Conservation (phyloP, 1,140 invertebrate species). For the Neuroterus valhalla region DNA sequence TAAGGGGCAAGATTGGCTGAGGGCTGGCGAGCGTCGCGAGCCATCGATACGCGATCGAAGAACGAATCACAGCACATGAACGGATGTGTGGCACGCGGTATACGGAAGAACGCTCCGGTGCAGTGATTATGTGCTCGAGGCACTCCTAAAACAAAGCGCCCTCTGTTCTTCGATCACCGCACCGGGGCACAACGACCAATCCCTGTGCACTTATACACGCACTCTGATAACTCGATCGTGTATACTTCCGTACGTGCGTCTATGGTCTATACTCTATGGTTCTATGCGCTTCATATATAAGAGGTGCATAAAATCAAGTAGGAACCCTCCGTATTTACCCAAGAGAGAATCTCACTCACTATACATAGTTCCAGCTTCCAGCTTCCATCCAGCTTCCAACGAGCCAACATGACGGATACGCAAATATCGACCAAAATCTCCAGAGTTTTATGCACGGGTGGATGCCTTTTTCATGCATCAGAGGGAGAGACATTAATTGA, state of each 20-base stretch:
- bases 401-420: slow-evolving; percentile 42
- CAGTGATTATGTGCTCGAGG: slow-evolving; percentile 65
- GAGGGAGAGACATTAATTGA: slow-evolving; percentile 15
- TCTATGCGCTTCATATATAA: neutral
- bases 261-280: slow-evolving; percentile 33
- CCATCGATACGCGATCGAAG: slow-evolving; percentile 37
- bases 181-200: slow-evolving; percentile 63
- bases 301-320: slow-evolving; percentile 48
- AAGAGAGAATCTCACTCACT: slow-evolving; percentile 45
- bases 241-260: slow-evolving; percentile 28
- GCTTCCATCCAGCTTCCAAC: slow-evolving; percentile 16
- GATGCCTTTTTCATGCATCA: neutral
- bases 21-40: slow-evolving; percentile 35
- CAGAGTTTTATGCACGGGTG: neutral
- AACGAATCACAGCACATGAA: slow-evolving; percentile 47
- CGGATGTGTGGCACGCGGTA: slow-evolving; percentile 55
- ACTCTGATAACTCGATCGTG: slow-evolving; percentile 44
- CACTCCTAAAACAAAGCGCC: slow-evolving; percentile 68
- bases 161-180: slow-evolving; percentile 62
- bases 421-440: slow-evolving; percentile 45
- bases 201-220: slow-evolving; percentile 57
- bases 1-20: slow-evolving; percentile 7
- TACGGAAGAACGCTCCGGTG: slow-evolving; percentile 53
- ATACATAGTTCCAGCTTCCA: slow-evolving; percentile 37
- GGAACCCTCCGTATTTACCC: slow-evolving; percentile 51